Evolutionary conservation across 92 coral and sea anemone species (phyloP), one percentile per base, ranked within the genome.

Genomic region (Metridium senile): DNA sequence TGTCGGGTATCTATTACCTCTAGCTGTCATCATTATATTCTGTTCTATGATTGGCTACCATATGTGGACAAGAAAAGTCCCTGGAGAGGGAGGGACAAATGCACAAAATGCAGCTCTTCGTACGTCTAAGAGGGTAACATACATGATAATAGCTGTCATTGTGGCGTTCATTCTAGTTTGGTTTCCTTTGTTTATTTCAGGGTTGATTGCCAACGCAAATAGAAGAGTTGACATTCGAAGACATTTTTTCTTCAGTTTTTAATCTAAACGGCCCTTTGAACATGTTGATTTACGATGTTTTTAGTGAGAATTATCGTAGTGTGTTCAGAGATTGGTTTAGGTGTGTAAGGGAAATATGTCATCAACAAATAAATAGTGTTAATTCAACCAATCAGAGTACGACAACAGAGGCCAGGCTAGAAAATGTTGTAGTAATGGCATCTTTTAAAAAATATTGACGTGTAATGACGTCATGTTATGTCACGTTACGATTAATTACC

Each of bases 51-150:
- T 78, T 52, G 21, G 46, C 21, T 67, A 68, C 10, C 61, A 27
- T 9, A 52, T 78, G 1, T 78, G 82, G 75, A 78, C 45, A 33
- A 78, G 82, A 27, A 34, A 45, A 2, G 47, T 78, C 9, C 82
- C 82, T 28, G 82, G 82, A 1, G 75, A 78, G 46, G 2, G 6
- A 17, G 4, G 3, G 4, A 3, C 59, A 54, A 21, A 19, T 54
- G 59, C 21, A 54, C n/a, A 54, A 54, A 67, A 31, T 73, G 63
- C 75, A 11, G 82, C 68, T 26, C 70, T 62, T 13, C 66, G 11
- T 4, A 32, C 49, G 33, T 58, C 75, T 9, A 57, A 73, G 26
- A 78, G 57, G 67, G 58, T 78, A 62, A 78, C 66, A 1, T 26
- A 52, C n/a, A 78, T 68, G 75, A 53, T 78, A 52, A 23, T 68